Conservation (phyloP, 2,797 vertebrate genomes). For the Sparidentex hasta region DNA sequence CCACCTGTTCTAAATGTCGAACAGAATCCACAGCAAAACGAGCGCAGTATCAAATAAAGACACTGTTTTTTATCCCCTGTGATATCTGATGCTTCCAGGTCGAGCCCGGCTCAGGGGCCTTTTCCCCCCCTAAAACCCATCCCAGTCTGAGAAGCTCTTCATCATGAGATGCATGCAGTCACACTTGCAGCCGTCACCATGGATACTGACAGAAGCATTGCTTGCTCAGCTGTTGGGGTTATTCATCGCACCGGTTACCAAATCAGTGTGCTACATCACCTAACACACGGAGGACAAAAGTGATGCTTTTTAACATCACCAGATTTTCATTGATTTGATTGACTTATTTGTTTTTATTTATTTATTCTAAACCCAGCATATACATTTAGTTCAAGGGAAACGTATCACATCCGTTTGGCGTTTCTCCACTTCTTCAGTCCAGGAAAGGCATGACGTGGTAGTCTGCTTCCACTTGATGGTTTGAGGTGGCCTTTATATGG, state of each 20-base stretch:
- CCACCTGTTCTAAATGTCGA: background rate
- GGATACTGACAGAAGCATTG: constrained; percentile 46
- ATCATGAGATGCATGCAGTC: constrained; percentile 11
- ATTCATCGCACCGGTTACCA: constrained; percentile 14
- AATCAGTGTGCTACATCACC: too few species aligned
- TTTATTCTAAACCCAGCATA: background rate
- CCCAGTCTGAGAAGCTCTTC: background rate
- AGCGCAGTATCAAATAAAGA: background rate
- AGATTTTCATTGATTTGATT: background rate
- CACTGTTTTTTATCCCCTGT: background rate
- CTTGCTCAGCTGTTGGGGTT: constrained; percentile 54
- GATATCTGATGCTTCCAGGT: background rate
- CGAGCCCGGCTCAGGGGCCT: background rate
- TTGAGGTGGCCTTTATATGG: constrained; percentile 19
- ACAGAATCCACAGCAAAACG: background rate
- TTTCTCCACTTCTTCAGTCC: background rate
- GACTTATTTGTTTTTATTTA: too few species aligned
- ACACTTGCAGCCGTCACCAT: constrained; percentile 45
- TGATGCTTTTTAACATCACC: background rate
- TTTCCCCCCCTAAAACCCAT: background rate
- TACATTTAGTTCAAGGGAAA: background rate
- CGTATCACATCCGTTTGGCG: background rate
- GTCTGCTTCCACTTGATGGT: background rate
- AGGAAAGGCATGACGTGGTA: background rate
- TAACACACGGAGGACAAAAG: background rate